These are phyloP conservation scores for Acyrthosiphon pisum DNA, from an alignment of 1,140 invertebrate genomes.

Conservation along the genomic window DNA sequence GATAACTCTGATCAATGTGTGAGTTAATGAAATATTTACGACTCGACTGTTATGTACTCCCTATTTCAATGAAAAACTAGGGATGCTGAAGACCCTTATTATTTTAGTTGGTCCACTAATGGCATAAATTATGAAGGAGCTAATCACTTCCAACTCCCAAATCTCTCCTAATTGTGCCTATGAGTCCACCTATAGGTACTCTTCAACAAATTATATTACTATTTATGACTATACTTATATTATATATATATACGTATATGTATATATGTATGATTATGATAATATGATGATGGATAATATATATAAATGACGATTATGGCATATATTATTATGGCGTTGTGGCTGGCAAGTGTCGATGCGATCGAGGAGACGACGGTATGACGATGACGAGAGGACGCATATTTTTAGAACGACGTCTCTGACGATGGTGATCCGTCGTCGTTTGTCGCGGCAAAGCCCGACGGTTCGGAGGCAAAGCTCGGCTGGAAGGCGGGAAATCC, in stretches of 20 bases:
- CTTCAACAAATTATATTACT: not conserved
- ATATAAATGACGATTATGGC: not conserved
- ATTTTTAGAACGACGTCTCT: constrained; percentile 1
- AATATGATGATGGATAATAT: not conserved
- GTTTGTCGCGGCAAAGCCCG: not conserved
- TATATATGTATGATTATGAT: not conserved
- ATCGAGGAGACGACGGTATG: not conserved
- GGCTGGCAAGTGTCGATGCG: not conserved
- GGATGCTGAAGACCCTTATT: too few species aligned
- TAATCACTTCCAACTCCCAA: too few species aligned
- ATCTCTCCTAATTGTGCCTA: too few species aligned
- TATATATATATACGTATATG: too few species aligned
- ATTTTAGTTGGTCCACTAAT: too few species aligned
- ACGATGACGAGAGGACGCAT: not conserved
- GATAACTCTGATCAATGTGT: not conserved
- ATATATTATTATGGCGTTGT: not conserved
- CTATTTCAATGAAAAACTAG: too few species aligned
- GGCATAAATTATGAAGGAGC: too few species aligned
- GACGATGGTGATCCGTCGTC: constrained; percentile 35
- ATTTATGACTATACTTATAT: not conserved
- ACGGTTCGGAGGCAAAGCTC: not conserved
- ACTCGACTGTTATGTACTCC: not conserved
- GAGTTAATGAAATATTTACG: not conserved
- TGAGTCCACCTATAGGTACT: not conserved
- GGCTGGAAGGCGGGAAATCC: not conserved